Base-by-base conservation (phyloP, 2,797 vertebrate genomes). In the Natrix natrix region DNA sequence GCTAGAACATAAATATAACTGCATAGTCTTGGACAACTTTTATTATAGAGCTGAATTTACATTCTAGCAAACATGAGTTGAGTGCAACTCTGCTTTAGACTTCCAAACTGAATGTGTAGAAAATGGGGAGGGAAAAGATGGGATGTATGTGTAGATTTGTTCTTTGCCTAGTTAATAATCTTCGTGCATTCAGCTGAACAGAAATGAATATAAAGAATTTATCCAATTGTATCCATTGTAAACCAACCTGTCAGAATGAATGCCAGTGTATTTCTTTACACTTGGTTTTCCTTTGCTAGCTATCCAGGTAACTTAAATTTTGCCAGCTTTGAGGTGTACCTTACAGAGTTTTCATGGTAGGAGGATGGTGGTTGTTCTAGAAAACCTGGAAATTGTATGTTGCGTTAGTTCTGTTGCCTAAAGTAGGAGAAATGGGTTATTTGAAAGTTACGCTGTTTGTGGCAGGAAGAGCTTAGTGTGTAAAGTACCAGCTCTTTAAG, bases 401-500 rank as follows among this genome's bases (percentile, higher is more conserved):
- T 89, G 28, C 16, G 0, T 56, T 32, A 4, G 6, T 87, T 37
- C n/a, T 2, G 5, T 8, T 91, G 61, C 74, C 20, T 54, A 95
- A 95, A 94, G 48, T 94, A 60, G 26, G 94, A 94, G 54, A 96
- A 86, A 93, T 74, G 54, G 28, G 89, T 89, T 94, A 94, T 92
- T 93, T 90, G 86, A 96, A 96, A 96, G 95, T 92, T 61, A 54
- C 93, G 74, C 69, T 91, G 95, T 94, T 94, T 32, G 28, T 13
- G 66, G 55, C 90, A 89, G 93, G 95, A 91, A 93, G 91, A 94
- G 94, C 95, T 95, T 96, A 98, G 97, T 96, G 96, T 96, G 96
- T 97, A 97, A 97, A 97, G 90, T 95, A 96, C 97, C 97, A 97
- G 98, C 98, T 98, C 98, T 97, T 97, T 98, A 98, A 98, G 98